A percentile compares a stretch with the other conserved stretches of the same genome.
Conservation (phyloP, 1,140 invertebrate species). For the Glossosoma conforme region DNA sequence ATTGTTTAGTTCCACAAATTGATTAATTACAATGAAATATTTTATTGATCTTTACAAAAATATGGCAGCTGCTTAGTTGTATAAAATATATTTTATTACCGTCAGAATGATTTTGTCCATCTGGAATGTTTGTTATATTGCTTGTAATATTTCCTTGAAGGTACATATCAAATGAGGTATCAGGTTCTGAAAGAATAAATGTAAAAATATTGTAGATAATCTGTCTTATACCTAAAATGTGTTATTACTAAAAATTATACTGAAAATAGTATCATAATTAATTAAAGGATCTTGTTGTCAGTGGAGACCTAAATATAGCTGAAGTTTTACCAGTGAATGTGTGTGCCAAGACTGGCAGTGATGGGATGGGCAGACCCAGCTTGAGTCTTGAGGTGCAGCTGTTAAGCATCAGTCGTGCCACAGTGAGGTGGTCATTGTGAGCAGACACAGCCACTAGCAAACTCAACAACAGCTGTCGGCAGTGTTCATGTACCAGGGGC, state of each 20-base stretch:
- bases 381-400: conserved; percentile 74
- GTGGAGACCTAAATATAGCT: conserved; percentile 11
- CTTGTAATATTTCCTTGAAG: conserved; percentile 52
- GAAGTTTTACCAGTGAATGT: conserved; percentile 66
- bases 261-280: too few species aligned
- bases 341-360: conserved; percentile 63
- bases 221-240: not conserved
- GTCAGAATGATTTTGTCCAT: conserved; percentile 39
- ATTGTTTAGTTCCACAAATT: too few species aligned
- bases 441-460: conserved; percentile 84
- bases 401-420: conserved; percentile 80
- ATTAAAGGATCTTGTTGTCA: too few species aligned
- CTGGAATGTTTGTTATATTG: conserved; percentile 35
- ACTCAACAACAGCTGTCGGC: conserved; percentile 89
- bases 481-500: conserved; percentile 89
- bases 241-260: too few species aligned
- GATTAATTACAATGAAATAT: too few species aligned
- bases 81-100: conserved; percentile 30
- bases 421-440: conserved; percentile 83
- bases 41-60: too few species aligned
- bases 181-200: conserved; percentile 54
- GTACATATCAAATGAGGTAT: conserved; percentile 67
- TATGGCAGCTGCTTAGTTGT: too few species aligned
- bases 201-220: not conserved
- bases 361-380: conserved; percentile 63